Base-by-base conservation (phyloP, 2,113 vertebrate species). In the Pseudolaguvia tuberculata region DNA sequence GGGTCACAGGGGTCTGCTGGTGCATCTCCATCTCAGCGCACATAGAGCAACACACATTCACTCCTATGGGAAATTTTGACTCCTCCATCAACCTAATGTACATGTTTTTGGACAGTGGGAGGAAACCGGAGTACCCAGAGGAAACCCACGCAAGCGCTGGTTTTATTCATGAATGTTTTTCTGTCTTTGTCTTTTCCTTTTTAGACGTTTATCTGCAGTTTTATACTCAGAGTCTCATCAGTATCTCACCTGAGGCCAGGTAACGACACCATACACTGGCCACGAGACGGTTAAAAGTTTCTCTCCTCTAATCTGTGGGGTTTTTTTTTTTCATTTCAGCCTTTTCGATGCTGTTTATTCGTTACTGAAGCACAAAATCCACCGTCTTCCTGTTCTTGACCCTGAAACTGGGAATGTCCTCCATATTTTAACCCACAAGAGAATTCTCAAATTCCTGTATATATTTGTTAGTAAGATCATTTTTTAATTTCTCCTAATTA, bases 371-470 rank as follows among this genome's bases (percentile, higher is more conserved):
- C 87, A 98, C 84, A 94, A 95, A 83, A 99, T 98, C 83, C 97
- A 98, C 83, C 90, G 97, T n/a, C 88, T 99, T 71, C 97, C 97
- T 0, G 92, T 98, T 75, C 93, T 99, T 11, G 95, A 99, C 48
- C 96, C 96, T 0, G n/a, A 87, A 77, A 96, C 97, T 0, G 97
- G 97, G 6, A 91, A 95, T 0, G 94, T 96, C 78, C 88, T 99
- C 39, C 93, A 96, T 83, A 97, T 98, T 79, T 90, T 99, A 67
- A 98, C 97, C 0, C 96, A 99, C 87, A 99, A 99, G 73, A 89
- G 97, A 31, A 94, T 99, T 82, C 93, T 99, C 78, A 98, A 97
- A 86, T 98, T 98, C 86, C 92, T 99, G 50, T 92, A 96, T 71
- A 91, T 98, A 82, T 98, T 98, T 67, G 91, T 91, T 75, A 91